Conservation (phyloP, 1,140 invertebrate species). For the Drosophila subpulchrella region DNA sequence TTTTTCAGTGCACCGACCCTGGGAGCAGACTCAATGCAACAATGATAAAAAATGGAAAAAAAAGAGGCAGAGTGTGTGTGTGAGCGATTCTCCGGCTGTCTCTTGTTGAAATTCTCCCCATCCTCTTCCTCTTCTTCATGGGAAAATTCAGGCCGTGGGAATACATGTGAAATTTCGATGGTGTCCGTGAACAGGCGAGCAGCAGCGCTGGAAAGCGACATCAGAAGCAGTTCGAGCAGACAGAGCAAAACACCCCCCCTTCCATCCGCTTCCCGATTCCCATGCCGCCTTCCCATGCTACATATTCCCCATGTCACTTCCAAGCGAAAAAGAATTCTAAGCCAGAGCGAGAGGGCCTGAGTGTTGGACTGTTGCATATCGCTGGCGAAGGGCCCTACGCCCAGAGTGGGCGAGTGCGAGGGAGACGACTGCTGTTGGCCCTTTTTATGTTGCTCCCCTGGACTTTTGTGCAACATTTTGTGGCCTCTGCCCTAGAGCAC, state of each 20-base stretch:
- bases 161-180: conserved; percentile 84
- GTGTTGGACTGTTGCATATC: conserved; percentile 22
- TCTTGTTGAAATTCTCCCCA: conserved; percentile 66
- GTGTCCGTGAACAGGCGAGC: conserved; percentile 82
- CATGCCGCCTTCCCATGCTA: conserved; percentile 1
- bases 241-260: conserved; percentile 40
- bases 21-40: conserved; percentile 72
- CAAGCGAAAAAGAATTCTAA: conserved; percentile 44
- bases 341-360: conserved; percentile 28
- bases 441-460: conserved; percentile 58
- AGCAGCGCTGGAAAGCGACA: conserved; percentile 47
- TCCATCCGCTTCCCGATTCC: conserved; percentile 11
- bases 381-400: conserved; percentile 9
- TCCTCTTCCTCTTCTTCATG: conserved; percentile 72
- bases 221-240: conserved; percentile 23
- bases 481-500: conserved; percentile 57
- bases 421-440: conserved; percentile 8
- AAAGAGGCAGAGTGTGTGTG: conserved; percentile 26
- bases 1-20: conserved; percentile 58
- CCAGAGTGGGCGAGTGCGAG: conserved; percentile 3
- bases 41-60: conserved; percentile 37
- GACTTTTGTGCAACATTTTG: conserved; percentile 77
- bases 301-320: conserved; percentile 17
- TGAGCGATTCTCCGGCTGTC: conserved; percentile 42
- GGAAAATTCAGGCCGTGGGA: conserved; percentile 84